phyloP scores from a whole-genome alignment of 2,113 vertebrate species.

The Piprites chloris region DNA sequence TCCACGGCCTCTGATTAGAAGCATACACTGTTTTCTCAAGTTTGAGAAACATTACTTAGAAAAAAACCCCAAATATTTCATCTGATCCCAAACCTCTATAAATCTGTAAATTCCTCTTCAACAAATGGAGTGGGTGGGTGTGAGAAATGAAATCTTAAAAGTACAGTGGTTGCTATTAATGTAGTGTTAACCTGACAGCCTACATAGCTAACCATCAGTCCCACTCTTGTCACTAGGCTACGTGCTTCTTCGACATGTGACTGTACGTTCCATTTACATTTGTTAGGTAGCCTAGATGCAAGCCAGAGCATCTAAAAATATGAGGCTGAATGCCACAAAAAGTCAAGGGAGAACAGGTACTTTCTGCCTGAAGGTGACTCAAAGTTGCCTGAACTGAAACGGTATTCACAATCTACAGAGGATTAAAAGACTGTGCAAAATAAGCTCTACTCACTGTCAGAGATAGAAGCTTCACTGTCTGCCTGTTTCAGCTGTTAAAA shows the following conservation, averaged over 20 bases:
- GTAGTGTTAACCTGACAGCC: not conserved
- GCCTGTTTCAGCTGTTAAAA: not conserved
- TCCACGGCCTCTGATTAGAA: not conserved
- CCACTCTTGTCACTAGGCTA: not conserved
- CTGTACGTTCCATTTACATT: not conserved
- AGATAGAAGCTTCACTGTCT: not conserved
- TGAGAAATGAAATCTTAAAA: not conserved
- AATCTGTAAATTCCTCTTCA: not conserved
- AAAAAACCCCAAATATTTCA: not conserved
- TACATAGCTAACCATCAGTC: not conserved
- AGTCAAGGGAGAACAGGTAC: not conserved
- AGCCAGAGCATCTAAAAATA: not conserved
- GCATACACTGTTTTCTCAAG: not conserved
- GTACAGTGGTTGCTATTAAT: not conserved
- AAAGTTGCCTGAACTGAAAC: not conserved
- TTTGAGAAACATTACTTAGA: not conserved
- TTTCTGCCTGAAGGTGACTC: not conserved
- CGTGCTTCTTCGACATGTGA: not conserved
- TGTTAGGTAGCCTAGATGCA: not conserved
- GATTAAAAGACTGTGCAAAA: not conserved
- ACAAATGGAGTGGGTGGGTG: not conserved
- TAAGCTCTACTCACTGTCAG: not conserved
- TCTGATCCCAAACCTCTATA: not conserved
- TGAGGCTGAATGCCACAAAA: not conserved
- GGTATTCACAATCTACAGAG: not conserved